Evolutionary conservation across 2,797 vertebrate genomes (phyloP).

Genomic region (Euphonia xanthogaster): DNA sequence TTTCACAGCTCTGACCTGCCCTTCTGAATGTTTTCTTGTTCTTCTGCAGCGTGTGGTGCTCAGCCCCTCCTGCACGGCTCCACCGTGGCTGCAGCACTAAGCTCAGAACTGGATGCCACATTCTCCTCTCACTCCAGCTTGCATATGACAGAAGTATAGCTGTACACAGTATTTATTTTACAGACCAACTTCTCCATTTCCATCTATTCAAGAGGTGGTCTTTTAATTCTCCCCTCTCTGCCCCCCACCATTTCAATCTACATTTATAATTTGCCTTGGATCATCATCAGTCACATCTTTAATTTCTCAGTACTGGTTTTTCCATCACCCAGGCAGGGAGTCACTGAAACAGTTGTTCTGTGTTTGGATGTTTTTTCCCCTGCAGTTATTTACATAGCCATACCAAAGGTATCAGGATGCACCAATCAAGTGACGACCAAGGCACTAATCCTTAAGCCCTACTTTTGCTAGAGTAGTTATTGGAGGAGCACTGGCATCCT

Average conservation of each 20-base stretch:
- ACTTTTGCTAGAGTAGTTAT: neutral
- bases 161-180: neutral
- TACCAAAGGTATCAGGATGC: neutral
- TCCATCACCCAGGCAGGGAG: neutral
- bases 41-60: rapidly evolving
- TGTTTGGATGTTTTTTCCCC: neutral
- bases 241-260: neutral
- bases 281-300: neutral
- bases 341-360: neutral
- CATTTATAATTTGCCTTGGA: neutral
- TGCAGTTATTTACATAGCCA: neutral
- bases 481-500: neutral
- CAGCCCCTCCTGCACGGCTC: neutral
- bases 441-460: neutral
- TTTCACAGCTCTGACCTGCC: neutral
- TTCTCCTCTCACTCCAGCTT: neutral
- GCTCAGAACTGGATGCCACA: neutral
- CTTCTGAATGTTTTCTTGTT: neutral
- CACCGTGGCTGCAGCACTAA: neutral
- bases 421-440: neutral
- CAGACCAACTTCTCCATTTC: neutral
- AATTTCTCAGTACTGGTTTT: neutral
- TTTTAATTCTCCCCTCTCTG: neutral
- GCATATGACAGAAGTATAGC: neutral
- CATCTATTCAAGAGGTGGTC: neutral